phyloP scores from a whole-genome alignment of 2,888 invertebrate species.

The Oxystoma pomonae region DNA sequence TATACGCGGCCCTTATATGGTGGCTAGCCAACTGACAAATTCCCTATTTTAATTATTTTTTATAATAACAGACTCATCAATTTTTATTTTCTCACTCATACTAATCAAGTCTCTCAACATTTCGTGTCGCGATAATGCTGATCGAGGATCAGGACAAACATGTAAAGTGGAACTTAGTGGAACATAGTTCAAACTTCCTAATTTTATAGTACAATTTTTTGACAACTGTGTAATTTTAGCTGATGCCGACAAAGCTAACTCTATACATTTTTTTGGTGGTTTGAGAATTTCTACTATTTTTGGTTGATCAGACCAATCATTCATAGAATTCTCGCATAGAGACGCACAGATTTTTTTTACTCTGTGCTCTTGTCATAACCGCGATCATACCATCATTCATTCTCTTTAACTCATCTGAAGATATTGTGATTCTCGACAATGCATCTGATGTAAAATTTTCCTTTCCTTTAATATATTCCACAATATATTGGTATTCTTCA shows the following conservation, averaged over 20 bases:
- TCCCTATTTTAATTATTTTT: conserved; percentile 3
- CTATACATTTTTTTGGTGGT: conserved; percentile 10
- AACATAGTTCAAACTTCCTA: conserved; percentile 1
- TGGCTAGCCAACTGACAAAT: conserved; percentile 5
- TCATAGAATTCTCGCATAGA: conserved; percentile 1
- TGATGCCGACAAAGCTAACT: conserved; percentile 12
- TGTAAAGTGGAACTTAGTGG: neutral
- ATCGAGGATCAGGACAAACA: too few relatives aligned
- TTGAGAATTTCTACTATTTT: conserved; percentile 17
- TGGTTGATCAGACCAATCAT: conserved; percentile 17
- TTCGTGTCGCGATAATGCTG: too few relatives aligned
- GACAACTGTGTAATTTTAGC: too few relatives aligned
- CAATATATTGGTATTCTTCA: conserved; percentile 26
- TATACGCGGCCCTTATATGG: conserved; percentile 6
- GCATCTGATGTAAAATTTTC: conserved; percentile 24
- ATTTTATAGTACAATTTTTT: neutral
- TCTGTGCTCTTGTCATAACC: conserved; percentile 15
- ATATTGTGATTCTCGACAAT: conserved; percentile 11
- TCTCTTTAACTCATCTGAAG: conserved; percentile 15
- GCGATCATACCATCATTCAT: conserved; percentile 5
- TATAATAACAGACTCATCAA: neutral
- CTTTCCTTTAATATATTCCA: conserved; percentile 6
- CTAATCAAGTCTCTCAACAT: neutral
- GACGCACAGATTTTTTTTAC: neutral
- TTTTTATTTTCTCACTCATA: neutral